Evolutionary conservation across 2,797 vertebrate species (phyloP).

Genomic region (Trachurus trachurus): DNA sequence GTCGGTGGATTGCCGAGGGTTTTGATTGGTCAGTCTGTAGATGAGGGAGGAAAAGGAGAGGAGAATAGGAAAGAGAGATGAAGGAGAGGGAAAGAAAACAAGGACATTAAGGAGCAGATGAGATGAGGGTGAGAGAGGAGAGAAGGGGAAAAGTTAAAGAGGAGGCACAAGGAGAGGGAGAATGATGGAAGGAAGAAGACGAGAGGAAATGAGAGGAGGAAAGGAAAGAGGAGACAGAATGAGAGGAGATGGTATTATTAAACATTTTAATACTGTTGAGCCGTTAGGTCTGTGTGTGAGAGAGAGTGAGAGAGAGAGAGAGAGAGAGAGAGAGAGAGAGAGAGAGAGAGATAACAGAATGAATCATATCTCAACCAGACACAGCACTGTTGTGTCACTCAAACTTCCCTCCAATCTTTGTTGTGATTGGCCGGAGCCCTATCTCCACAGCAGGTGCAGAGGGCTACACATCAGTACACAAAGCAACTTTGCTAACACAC

Average conservation of each 20-base stretch:
- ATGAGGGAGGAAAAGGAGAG: background rate
- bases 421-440: constrained; percentile 69
- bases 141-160: no score
- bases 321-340: background rate
- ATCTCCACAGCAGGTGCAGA: constrained; percentile 74
- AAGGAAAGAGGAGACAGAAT: background rate
- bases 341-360: constrained; percentile 70
- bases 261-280: constrained; percentile 49
- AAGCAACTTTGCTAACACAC: constrained; percentile 51
- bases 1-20: constrained; percentile 16
- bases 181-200: no score
- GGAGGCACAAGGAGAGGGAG: background rate
- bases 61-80: background rate
- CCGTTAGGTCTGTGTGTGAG: constrained; percentile 14
- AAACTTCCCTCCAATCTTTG: constrained; percentile 76
- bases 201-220: no score
- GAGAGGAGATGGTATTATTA: constrained; percentile 35
- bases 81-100: background rate
- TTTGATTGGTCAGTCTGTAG: constrained; percentile 48
- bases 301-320: background rate
- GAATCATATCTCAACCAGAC: constrained; percentile 84
- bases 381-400: constrained; percentile 75
- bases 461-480: constrained; percentile 55
- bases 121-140: background rate
- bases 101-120: background rate